Conservation (phyloP, 2,888 invertebrate genomes). For the Drosophila phalerata region DNA sequence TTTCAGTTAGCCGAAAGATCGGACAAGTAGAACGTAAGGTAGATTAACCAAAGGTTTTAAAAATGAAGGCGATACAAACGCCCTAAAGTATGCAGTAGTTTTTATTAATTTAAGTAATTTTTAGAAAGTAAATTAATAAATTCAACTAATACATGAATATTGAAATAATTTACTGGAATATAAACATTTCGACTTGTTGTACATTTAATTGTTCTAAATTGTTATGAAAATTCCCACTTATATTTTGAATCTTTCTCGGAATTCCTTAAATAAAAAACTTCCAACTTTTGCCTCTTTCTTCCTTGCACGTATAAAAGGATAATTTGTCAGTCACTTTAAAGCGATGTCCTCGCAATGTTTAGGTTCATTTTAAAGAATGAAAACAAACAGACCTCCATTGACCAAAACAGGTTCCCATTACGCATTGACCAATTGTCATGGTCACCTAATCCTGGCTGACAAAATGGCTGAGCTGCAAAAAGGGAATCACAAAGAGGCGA, state of each 20-base stretch:
- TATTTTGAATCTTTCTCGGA: not conserved
- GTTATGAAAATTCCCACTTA: too few species aligned
- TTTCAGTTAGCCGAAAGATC: too few species aligned
- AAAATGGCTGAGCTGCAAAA: slow-evolving; percentile 47
- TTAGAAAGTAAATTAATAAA: too few species aligned
- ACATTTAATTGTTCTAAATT: too few species aligned
- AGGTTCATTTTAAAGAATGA: slow-evolving; percentile 36
- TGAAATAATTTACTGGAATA: too few species aligned
- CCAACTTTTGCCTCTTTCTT: not conserved
- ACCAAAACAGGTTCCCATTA: slow-evolving; percentile 1
- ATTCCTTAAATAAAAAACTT: not conserved
- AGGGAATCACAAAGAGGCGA: slow-evolving; percentile 7
- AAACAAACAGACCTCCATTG: slow-evolving; percentile 26
- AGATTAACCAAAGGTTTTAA: too few species aligned
- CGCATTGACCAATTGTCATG: slow-evolving; percentile 68
- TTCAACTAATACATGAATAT: too few species aligned
- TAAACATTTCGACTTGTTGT: too few species aligned
- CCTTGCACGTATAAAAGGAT: not conserved
- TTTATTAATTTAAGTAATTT: too few species aligned
- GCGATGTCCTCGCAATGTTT: not conserved
- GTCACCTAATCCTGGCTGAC: slow-evolving; percentile 74
- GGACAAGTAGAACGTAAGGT: too few species aligned
- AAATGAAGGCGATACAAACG: too few species aligned
- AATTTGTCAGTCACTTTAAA: slow-evolving; percentile 25
- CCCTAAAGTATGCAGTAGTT: too few species aligned